Evolutionary conservation across 2,113 vertebrate species (phyloP), one percentile per base, ranked within the genome.

Genomic region (Psophia crepitans): DNA sequence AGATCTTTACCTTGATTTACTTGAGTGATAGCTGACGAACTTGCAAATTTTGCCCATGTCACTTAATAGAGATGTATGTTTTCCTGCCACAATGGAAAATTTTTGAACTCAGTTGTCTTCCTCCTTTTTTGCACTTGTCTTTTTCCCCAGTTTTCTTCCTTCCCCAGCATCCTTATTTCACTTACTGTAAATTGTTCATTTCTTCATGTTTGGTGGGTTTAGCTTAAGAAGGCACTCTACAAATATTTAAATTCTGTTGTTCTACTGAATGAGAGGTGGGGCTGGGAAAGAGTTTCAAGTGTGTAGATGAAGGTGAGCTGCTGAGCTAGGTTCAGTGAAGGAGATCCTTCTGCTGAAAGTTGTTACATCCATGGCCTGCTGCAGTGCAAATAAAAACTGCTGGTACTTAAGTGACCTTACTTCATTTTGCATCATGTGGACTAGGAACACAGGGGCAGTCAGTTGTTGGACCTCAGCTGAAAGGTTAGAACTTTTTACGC

Each of bases 261-360:
- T 87, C 11, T 54, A 12, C 14, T 43, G 74, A 69, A 17, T 37
- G n/a, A 71, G 58, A 74, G 33, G 8, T 85, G 49, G 27, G 32
- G 13, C 33, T 74, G 44, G 5, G 9, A 26, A 43, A 64, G 64
- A 68, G 12, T n/a, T 91, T 57, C 75, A 54, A 28, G 39, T 46
- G 14, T 1, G 0, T 0, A 26, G 30, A 13, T 18, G 12, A 32
- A 35, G 27, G 46, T 63, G 27, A 84, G 28, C 32, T 19, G 48
- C 53, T 64, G n/a, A 93, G 46, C 51, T 39, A 18, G 51, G 33
- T 69, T 69, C 21, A 19, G 37, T 41, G 27, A 44, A 49, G 51
- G 66, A 66, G 41, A 85, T 74, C 7, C 10, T 91, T 70, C 37
- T 75, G 71, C 33, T 91, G 35, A n/a, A 87, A 66, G 73, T 33